A percentile compares a stretch with the other conserved stretches of the same genome.
phyloP scores from a whole-genome alignment of 2,113 vertebrate species.

The Macaca mulatta region DNA sequence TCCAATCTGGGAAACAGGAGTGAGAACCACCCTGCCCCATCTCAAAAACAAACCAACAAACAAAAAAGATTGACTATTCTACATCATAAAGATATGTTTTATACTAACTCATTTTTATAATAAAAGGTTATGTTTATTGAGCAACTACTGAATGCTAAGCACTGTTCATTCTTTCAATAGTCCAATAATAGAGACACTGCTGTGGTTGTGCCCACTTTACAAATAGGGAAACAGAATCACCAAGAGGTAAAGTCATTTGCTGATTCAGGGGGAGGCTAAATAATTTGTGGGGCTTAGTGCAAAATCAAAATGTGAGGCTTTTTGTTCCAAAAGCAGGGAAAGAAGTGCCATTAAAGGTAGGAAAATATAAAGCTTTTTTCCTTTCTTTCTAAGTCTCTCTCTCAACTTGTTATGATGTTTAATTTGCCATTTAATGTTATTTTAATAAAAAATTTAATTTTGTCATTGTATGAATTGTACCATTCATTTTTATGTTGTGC shows the following conservation, averaged over 20 bases:
- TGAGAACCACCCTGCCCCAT: too few relatives aligned
- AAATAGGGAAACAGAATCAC: neutral
- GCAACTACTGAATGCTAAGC: neutral
- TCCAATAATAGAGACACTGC: neutral
- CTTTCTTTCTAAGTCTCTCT: neutral
- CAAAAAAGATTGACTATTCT: neutral
- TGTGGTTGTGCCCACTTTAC: neutral
- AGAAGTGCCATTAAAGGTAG: neutral
- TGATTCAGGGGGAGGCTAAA: neutral
- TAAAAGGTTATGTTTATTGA: neutral
- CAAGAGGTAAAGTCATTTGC: neutral
- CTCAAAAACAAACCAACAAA: too few relatives aligned
- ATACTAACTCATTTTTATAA: neutral
- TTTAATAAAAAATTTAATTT: neutral
- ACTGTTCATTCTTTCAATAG: neutral
- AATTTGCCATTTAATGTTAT: neutral
- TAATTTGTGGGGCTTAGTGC: neutral
- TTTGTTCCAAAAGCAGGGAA: neutral
- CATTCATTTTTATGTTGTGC: neutral
- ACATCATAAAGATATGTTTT: neutral
- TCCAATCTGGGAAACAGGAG: too few relatives aligned
- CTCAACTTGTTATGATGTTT: neutral
- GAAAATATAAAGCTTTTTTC: slow-evolving; percentile 1
- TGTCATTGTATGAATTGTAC: neutral
- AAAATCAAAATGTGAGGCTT: slow-evolving; percentile 8